Base-by-base conservation (phyloP, 1,140 invertebrate species). In the Euglossa dilemma region DNA sequence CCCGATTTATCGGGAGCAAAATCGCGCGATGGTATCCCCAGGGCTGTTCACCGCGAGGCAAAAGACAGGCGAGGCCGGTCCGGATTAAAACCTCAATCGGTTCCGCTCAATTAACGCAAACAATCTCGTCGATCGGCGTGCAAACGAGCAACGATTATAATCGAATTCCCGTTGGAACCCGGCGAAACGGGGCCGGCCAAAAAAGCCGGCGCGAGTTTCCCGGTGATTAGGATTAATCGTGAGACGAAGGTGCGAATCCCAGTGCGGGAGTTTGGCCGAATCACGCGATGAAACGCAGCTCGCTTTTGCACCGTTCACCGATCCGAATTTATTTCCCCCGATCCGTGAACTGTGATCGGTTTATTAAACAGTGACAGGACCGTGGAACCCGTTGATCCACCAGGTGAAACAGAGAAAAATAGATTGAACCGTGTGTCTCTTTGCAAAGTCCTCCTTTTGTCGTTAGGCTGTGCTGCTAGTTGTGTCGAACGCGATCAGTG, bases 241-340 rank as follows among this genome's bases (percentile, higher is more conserved):
- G 78, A 80, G 78, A 80, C 78, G 69, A 80, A 80, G 47, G 57
- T 71, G 69, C 25, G 69, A 80, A 50, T 23, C 25, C 45, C 52
- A 36, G 4, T 36, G 54, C 25, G 12, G 50, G 20, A 50, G 20
- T 54, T 52, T 28, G 11, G 11, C 63, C 12, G 45, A 72, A 80
- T 50, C 28, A 52, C 11, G 23, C 57, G 47, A 3, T 54, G 57
- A 80, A 80, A 80, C 50, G 56, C 54, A 11, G 23, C 16, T 43
- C 66, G 78, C 6, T 47, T 36, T 25, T 23, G 28, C 36, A 8
- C 14, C n/a, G 36, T 36, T 71, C 25, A 7, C 12, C 47, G 23
- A 52, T 72, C 16, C 54, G 18, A 72, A 63, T 80, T 64, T 25
- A 80, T 63, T 25, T 73, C 9, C 6, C 36, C 50, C n/a, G n/a